phyloP scores from a whole-genome alignment of 1,140 invertebrate genomes.

The Tetraneura akinire region DNA sequence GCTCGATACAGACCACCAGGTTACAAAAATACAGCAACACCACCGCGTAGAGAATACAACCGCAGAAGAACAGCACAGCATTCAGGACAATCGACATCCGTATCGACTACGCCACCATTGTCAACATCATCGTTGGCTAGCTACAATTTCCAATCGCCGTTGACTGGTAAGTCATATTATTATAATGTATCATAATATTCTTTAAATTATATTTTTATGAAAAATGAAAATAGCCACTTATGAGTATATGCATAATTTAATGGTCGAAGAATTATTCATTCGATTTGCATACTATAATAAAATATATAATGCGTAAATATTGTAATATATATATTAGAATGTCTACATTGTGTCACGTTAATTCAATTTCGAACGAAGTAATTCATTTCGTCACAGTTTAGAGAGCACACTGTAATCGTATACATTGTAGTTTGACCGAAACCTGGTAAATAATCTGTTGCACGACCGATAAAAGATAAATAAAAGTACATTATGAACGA shows the following conservation, averaged over 20 bases:
- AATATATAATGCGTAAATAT: not conserved
- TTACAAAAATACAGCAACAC: conserved; percentile 67
- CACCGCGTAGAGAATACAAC: conserved; percentile 55
- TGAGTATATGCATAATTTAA: too few species aligned
- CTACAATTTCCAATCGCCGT: conserved; percentile 34
- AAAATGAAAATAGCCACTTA: too few species aligned
- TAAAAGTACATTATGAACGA: conserved; percentile 6
- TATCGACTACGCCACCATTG: not conserved
- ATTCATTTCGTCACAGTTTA: conserved; percentile 31
- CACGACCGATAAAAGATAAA: not conserved
- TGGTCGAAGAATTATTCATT: too few species aligned
- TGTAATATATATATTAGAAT: not conserved
- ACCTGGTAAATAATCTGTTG: conserved; percentile 8
- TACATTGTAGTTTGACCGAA: conserved; percentile 23
- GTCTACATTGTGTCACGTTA: not conserved
- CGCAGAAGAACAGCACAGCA: conserved; percentile 54
- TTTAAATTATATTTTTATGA: too few species aligned
- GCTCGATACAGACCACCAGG: conserved; percentile 83
- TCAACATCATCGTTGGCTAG: not conserved
- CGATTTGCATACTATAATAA: not conserved
- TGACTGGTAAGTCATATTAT: conserved; percentile 18
- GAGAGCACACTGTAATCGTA: not conserved
- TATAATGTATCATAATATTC: not conserved
- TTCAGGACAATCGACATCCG: conserved; percentile 10
- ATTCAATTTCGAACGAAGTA: not conserved